Base-by-base conservation (phyloP, 2,113 vertebrate genomes). In the Morone chrysops region DNA sequence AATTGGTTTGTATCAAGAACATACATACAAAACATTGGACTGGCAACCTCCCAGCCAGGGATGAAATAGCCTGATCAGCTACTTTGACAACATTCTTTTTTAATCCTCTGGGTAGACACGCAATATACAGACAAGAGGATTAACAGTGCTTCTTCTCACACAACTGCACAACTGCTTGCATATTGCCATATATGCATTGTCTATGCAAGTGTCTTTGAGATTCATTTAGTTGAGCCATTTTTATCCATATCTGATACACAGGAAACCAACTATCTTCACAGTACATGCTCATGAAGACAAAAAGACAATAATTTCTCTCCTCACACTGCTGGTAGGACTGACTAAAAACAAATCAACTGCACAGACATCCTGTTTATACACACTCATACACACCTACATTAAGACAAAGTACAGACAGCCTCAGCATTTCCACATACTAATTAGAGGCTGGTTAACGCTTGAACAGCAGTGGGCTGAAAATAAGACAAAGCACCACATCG, bases 371-470 rank as follows among this genome's bases (percentile, higher is more conserved):
- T 1, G 8, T 47, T 48, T 57, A 68, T 50, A 59, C 62, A 60
- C 43, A 70, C 67, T 6, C 36, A 36, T 14, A 68, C 62, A 59
- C 41, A 41, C 75, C 61, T 43, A 72, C 78, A 40, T 40, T 40
- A 22, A 71, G 60, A 75, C 62, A 65, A 47, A 62, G 54, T 53
- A 53, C 22, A 82, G 61, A 74, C 82, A 84, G 56, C 61, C 45
- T 59, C 59, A 78, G 66, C 59, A 62, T 78, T 70, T 63, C 60
- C 53, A 81, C 74, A 86, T 22, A 20, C 62, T 85, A 82, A 82
- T 82, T 82, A 80, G 60, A 51, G 75, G 65, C 60, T 63, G 78
- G 69, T 69, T 82, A 79, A 82, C 5, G 47, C 50, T 68, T 65
- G 25, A 67, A 72, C 73, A 75, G 63, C 75, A 50, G 50, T 70